phyloP scores from a whole-genome alignment of 2,888 invertebrate genomes.

The Buathra laborator region DNA sequence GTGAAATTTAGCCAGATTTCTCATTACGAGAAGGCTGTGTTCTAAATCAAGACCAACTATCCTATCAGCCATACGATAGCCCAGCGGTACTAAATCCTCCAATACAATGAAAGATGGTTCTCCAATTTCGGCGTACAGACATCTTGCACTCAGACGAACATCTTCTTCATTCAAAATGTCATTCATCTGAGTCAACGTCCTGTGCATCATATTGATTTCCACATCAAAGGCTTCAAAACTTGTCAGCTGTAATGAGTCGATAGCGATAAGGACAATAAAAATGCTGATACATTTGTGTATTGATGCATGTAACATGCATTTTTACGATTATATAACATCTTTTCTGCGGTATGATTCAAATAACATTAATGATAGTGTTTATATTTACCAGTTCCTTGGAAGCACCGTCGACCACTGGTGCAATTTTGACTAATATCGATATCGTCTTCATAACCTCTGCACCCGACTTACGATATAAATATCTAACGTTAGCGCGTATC shows the following conservation, averaged over 20 bases:
- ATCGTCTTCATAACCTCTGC: constrained; percentile 73
- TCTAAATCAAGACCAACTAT: constrained; percentile 86
- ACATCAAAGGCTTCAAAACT: constrained; percentile 72
- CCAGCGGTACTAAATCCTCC: constrained; percentile 87
- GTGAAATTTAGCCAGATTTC: constrained; percentile 87
- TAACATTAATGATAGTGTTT: not conserved
- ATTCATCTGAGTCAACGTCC: constrained; percentile 78
- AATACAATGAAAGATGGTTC: constrained; percentile 84
- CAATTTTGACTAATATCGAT: constrained; percentile 79
- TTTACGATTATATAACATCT: no score
- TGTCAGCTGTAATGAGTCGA: not conserved
- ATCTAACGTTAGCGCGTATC: constrained; percentile 75
- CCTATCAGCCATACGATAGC: constrained; percentile 86
- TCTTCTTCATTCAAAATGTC: constrained; percentile 69
- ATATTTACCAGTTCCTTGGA: constrained; percentile 79
- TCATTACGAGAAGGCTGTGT: constrained; percentile 86
- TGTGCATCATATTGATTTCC: constrained; percentile 80
- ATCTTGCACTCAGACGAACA: constrained; percentile 76
- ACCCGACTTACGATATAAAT: constrained; percentile 55
- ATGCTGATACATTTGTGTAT: not conserved
- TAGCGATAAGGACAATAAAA: not conserved
- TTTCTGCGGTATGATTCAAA: not conserved
- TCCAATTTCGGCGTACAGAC: constrained; percentile 78
- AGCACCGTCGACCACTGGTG: constrained; percentile 84
- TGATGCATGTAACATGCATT: not conserved